Evolutionary conservation across 2,113 vertebrate genomes (phyloP).

Genomic region (Labeo rohita): DNA sequence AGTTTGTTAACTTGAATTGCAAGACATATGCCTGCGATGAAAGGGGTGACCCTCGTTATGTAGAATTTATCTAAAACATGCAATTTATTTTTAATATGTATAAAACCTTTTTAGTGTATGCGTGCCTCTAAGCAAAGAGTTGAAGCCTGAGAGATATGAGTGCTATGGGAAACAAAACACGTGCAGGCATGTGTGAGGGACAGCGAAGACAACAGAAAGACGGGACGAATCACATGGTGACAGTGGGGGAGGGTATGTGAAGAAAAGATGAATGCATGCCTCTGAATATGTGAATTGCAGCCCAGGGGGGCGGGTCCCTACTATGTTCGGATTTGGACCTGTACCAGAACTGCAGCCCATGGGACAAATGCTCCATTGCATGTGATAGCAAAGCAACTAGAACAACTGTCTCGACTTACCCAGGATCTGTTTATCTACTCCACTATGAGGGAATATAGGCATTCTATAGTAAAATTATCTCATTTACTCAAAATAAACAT

Average conservation of each 20-base stretch:
- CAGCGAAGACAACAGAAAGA: background rate
- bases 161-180: background rate
- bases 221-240: background rate
- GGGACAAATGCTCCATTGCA: background rate
- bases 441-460: background rate
- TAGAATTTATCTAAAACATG: background rate
- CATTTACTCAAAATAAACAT: background rate
- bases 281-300: background rate
- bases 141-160: constrained; percentile 5
- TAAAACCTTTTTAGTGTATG: background rate
- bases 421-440: background rate
- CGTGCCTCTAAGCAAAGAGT: background rate
- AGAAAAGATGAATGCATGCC: constrained; percentile 2
- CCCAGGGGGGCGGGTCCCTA: background rate
- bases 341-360: background rate
- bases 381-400: background rate
- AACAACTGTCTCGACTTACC: background rate
- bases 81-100: background rate
- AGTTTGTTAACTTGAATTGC: background rate
- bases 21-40: background rate
- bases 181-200: constrained; percentile 21
- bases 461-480: background rate
- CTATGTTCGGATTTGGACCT: constrained; percentile 30
- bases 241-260: background rate
- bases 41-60: background rate